Base-by-base conservation (phyloP, 2,888 invertebrate species). In the Drosophila multiciliata region DNA sequence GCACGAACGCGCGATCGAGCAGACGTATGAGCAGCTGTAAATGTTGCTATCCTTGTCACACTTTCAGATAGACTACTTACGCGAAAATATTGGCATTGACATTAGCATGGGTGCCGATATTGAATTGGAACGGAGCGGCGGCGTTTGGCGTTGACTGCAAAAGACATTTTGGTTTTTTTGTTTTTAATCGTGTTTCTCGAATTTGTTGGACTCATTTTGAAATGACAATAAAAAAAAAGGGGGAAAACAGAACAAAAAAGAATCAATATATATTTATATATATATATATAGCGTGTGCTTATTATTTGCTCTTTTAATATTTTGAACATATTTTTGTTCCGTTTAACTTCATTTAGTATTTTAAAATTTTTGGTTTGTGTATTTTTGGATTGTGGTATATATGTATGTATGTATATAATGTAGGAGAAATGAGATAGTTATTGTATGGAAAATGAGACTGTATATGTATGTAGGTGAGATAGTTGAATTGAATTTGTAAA, bases 101-200 rank as follows among this genome's bases (percentile, higher is more conserved):
- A 36, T 40, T 85, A 77, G 91, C 82, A 38, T 91, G 78, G 66
- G 90, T 82, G 77, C 91, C 91, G 79, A 92, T 92, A 82, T 89
- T 91, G 90, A 93, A 93, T 92, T 92, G 93, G 87, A 93, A 93
- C 86, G 92, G 92, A 79, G 92, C 73, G 74, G 20, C 8, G 20
- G 75, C 87, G 84, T 90, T 92, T 82, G 92, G 79, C 66, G 92
- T 83, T 71, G 92, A 89, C 93, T 93, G 92, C 72, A 93, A 93
- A 87, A 82, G 66, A 87, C 66, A 78, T 80, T 76, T 73, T 63
- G 36, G 49, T 85, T 66, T 58, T 58, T 78, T 86, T 70, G 50
- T 68, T 75, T 83, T 82, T 77, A 69, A 69, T 61, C 36, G 36
- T 70, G 40, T 73, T 70, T 59, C 42, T 12, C 57, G 29, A 49